A percentile compares a stretch with the other conserved stretches of the same genome.
phyloP scores from a whole-genome alignment of 2,113 vertebrate species.

The Rhinoptilus africanus region DNA sequence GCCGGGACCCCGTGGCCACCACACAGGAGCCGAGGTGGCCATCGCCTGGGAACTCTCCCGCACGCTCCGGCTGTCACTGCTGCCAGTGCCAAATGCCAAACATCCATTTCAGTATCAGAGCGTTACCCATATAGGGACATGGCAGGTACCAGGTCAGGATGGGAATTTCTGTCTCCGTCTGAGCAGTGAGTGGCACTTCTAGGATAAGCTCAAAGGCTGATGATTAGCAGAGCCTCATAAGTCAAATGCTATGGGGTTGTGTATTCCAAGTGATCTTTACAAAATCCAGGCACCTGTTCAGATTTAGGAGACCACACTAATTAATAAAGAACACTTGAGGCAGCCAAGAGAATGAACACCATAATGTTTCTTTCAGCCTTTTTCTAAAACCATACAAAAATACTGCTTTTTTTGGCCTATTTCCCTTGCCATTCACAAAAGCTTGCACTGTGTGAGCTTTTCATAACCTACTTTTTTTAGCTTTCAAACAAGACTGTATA shows the following conservation, averaged over 20 bases:
- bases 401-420: neutral
- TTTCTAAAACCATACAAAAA: neutral
- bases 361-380: neutral
- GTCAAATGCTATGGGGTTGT: neutral
- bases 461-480: neutral
- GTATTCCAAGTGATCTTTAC: neutral
- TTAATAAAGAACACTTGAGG: neutral
- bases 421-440: neutral
- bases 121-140: neutral
- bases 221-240: neutral
- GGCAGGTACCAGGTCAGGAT: neutral
- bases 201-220: neutral
- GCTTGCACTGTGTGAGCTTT: neutral
- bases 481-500: neutral
- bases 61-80: neutral
- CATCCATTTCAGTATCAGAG: neutral
- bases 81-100: neutral
- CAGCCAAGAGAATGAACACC: neutral
- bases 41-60: neutral
- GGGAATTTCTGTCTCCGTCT: neutral
- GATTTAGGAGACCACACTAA: neutral
- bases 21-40: rapidly evolving
- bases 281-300: neutral
- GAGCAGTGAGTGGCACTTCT: neutral
- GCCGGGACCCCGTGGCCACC: neutral